phyloP scores from a whole-genome alignment of 23 tunicate species.

The Ciona savignyi region DNA sequence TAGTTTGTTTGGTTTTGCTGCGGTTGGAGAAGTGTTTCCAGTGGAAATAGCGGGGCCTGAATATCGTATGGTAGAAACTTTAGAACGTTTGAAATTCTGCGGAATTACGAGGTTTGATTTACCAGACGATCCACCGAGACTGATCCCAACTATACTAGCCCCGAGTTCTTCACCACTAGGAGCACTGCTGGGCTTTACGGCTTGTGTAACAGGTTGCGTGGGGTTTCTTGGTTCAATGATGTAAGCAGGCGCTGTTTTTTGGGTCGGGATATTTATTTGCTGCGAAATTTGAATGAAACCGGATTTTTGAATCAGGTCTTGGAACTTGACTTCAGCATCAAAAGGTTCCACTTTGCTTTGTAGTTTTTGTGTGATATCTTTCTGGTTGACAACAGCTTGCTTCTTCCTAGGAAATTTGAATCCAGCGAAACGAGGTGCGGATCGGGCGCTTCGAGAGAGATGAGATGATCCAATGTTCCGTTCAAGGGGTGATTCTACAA shows the following conservation, averaged over 20 bases:
- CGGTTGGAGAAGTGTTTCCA: not conserved
- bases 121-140: slow-evolving; percentile 73
- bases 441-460: no score
- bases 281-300: slow-evolving; percentile 88
- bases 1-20: not conserved
- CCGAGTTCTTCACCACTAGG: not conserved
- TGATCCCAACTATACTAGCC: slow-evolving; percentile 23
- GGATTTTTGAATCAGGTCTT: not conserved
- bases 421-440: no score
- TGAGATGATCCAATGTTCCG: no score
- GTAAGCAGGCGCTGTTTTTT: not conserved
- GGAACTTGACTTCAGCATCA: not conserved
- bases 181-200: not conserved
- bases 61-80: slow-evolving; percentile 2
- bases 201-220: not conserved
- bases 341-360: not conserved
- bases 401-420: no score
- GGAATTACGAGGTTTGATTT: not conserved
- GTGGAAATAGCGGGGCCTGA: slow-evolving; percentile 11
- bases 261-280: slow-evolving; percentile 29
- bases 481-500: no score
- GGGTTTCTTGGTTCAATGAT: not conserved
- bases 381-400: no score
- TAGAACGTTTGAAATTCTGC: not conserved
- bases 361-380: no score